Evolutionary conservation across 2,797 vertebrate genomes (phyloP).

Genomic region (Acridotheres tristis): DNA sequence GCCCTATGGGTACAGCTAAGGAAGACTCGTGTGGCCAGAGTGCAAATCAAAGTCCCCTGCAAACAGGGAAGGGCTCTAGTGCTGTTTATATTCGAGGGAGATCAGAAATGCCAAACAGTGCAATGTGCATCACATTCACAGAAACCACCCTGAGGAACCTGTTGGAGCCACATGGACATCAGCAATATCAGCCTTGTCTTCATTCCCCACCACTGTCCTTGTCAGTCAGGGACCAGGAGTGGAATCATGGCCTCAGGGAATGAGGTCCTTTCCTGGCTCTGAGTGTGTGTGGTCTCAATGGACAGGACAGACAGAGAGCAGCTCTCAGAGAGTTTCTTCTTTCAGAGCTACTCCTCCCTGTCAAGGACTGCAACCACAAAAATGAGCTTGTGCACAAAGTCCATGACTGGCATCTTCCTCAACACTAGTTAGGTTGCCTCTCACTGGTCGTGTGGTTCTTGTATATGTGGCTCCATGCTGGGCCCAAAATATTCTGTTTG

Average conservation of each 20-base stretch:
- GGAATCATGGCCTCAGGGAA: not conserved
- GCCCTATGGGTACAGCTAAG: not conserved
- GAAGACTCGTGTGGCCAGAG: not conserved
- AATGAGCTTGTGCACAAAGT: not conserved
- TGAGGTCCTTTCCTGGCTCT: not conserved
- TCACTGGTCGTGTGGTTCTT: not conserved
- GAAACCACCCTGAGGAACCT: not conserved
- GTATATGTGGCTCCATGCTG: not conserved
- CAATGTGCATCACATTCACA: not conserved
- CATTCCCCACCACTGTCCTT: not conserved
- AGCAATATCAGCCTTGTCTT: not conserved
- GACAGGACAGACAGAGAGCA: not conserved
- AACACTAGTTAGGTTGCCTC: not conserved
- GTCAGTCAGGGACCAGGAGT: not conserved
- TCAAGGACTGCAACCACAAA: not conserved
- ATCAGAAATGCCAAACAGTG: not conserved
- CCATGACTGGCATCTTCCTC: not conserved
- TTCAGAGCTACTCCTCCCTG: not conserved
- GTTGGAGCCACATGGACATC: not conserved
- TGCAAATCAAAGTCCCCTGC: not conserved
- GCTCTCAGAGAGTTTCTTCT: not conserved
- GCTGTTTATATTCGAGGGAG: not conserved
- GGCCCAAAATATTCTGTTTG: not conserved
- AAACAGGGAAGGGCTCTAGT: not conserved
- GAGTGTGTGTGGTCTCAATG: not conserved